Evolutionary conservation across 1,140 invertebrate genomes (phyloP), one percentile per base, ranked within the genome.

Genomic region (Formica exsecta): DNA sequence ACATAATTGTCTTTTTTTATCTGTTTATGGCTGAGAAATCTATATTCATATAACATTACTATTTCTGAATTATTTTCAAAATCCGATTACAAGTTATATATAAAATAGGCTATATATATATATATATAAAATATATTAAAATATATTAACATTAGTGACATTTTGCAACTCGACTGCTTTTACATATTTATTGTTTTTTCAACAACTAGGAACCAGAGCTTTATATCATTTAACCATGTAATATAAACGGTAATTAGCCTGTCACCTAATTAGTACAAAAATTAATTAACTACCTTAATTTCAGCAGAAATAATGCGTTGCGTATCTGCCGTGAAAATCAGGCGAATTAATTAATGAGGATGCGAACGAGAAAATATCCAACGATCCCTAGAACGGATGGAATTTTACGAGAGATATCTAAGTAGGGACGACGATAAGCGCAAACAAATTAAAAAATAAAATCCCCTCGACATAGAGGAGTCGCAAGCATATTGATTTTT

Each of bases 401-500:
- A 73, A 73, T 73, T 73, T 73, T 7, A 38, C 36, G 11, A 32
- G 19, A n/a, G 29, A n/a, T 19, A 32, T 7, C 54, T 61, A 73
- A 73, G 36, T 38, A 73, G 66, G 8, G 5, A 41, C 29, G 8
- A 25, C 61, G 74, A 77, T 86, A 77, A 74, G 51, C 74, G 44
- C 44, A 65, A 77, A 75, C 76, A 79, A 81, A 89, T 89, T 83
- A 89, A 86, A 89, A 89, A 68, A 75, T 85, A 59, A 7, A 65
- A 65, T 41, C 79, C 38, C 48, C 54, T 25, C 36, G 3, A 41
- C 25, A 62, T 38, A 38, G 3, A 51, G 32, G 44, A 73, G 29
- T 51, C 41, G 59, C 44, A 29, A 22, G 51, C 51, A 87, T 90
- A 90, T 90, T 90, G 89, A 90, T 90, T 90, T 90, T 90, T 90